Percentiles rank a stretch among this genome's conserved stretches.
Evolutionary conservation across 2,113 vertebrate genomes (phyloP).

Genomic region (Nyctereutes procyonoides): DNA sequence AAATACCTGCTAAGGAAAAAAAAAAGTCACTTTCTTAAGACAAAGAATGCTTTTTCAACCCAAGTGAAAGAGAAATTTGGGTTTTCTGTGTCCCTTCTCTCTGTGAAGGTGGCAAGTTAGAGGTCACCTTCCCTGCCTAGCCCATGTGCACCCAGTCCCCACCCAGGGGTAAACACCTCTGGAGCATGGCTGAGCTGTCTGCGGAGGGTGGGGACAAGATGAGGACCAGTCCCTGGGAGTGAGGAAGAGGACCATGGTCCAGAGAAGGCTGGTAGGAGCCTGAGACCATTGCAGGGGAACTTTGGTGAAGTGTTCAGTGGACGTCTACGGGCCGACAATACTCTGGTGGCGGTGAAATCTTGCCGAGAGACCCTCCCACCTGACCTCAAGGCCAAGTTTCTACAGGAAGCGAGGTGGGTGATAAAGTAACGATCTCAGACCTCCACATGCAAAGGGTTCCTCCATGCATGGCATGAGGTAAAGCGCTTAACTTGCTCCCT

Average conservation of each 20-base stretch:
- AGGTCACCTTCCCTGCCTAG: neutral
- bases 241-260: neutral
- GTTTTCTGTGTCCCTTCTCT: neutral
- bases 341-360: slow-evolving; percentile 94
- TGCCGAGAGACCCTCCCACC: slow-evolving; percentile 95
- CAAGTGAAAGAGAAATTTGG: neutral
- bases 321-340: slow-evolving; percentile 91
- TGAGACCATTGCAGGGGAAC: slow-evolving; percentile 91
- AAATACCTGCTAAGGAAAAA: neutral
- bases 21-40: neutral
- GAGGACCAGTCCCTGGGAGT: too few species aligned
- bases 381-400: slow-evolving; percentile 96
- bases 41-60: neutral
- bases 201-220: neutral
- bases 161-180: neutral
- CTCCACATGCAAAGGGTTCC: accelerated
- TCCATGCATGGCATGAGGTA: accelerated
- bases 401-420: slow-evolving; percentile 96
- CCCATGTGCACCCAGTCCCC: accelerated
- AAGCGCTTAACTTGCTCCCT: neutral
- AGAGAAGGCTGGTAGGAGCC: neutral
- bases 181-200: neutral
- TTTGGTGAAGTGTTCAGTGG: slow-evolving; percentile 98
- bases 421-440: accelerated
- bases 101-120: neutral